A percentile compares a stretch with the other conserved stretches of the same genome.
These are phyloP conservation scores for Calidris pugnax DNA, from an alignment of 2,113 vertebrate genomes.

Conservation along the genomic window DNA sequence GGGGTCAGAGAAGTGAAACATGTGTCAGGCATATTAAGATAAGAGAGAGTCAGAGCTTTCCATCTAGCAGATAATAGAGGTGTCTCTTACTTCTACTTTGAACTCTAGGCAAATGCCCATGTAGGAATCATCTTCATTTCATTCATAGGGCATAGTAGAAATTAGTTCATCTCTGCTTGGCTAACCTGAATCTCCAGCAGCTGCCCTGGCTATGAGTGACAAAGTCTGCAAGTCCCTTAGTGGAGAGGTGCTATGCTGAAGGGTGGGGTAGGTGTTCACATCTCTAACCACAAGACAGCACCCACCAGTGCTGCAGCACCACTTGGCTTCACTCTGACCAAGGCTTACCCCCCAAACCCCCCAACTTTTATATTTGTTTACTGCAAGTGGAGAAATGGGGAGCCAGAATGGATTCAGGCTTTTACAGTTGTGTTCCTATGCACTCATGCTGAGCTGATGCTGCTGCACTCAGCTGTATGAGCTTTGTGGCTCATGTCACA, in stretches of 20 bases:
- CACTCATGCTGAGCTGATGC: background rate
- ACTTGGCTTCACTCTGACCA: background rate
- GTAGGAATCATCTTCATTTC: background rate
- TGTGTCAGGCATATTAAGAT: background rate
- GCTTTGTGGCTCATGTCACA: background rate
- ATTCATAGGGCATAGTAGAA: background rate
- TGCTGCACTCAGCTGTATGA: background rate
- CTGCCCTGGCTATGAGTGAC: background rate
- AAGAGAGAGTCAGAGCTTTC: background rate
- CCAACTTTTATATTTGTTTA: background rate
- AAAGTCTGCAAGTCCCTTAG: background rate
- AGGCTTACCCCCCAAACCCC: background rate
- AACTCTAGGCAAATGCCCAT: background rate
- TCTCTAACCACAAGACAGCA: rapidly evolving
- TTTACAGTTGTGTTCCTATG: background rate
- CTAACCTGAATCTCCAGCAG: background rate
- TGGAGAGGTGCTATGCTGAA: background rate
- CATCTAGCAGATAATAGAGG: background rate
- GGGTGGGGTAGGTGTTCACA: background rate
- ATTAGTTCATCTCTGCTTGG: background rate
- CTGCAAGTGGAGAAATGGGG: background rate
- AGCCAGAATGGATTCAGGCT: background rate
- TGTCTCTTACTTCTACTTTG: background rate
- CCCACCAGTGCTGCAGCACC: background rate
- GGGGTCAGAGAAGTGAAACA: background rate